A percentile compares a stretch with the other conserved stretches of the same genome.
Conservation (phyloP, 2,113 vertebrate genomes). For the Heteronetta atricapilla region DNA sequence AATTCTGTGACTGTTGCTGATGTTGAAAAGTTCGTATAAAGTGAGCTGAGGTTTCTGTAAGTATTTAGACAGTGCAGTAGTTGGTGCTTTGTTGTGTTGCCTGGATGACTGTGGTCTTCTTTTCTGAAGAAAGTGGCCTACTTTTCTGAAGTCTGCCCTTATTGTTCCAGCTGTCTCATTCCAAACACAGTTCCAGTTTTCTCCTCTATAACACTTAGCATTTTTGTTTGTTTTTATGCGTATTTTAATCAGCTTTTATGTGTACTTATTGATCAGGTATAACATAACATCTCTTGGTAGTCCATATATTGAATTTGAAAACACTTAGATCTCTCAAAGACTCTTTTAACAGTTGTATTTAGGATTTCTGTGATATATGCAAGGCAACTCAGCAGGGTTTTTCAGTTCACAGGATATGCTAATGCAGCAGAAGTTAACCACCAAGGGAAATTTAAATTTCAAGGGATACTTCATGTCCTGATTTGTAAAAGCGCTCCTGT, state of each 20-base stretch:
- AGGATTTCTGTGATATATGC: background rate
- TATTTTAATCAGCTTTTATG: background rate
- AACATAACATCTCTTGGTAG: background rate
- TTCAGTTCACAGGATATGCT: slow-evolving; percentile 45
- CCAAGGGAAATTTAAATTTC: slow-evolving; percentile 60
- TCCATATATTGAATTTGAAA: background rate
- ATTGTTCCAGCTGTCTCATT: background rate
- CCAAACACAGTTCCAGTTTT: background rate
- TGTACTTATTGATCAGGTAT: background rate
- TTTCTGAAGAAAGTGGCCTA: background rate
- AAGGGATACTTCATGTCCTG: slow-evolving; percentile 41
- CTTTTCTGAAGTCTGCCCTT: background rate
- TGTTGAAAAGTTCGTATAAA: background rate
- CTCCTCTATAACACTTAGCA: background rate
- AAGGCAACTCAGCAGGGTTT: slow-evolving; percentile 22
- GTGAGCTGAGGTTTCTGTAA: background rate
- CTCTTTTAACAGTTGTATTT: background rate
- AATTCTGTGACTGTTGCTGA: background rate
- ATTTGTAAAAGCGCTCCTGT: slow-evolving; percentile 44
- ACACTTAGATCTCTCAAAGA: background rate
- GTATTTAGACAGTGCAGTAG: background rate
- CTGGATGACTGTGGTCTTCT: background rate
- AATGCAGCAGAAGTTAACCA: slow-evolving; percentile 10
- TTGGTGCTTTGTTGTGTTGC: background rate
- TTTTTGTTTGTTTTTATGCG: background rate